Percentiles rank a stretch among this genome's conserved stretches.
Evolutionary conservation across 2,797 vertebrate species (phyloP).

Genomic region (Betta splendens): DNA sequence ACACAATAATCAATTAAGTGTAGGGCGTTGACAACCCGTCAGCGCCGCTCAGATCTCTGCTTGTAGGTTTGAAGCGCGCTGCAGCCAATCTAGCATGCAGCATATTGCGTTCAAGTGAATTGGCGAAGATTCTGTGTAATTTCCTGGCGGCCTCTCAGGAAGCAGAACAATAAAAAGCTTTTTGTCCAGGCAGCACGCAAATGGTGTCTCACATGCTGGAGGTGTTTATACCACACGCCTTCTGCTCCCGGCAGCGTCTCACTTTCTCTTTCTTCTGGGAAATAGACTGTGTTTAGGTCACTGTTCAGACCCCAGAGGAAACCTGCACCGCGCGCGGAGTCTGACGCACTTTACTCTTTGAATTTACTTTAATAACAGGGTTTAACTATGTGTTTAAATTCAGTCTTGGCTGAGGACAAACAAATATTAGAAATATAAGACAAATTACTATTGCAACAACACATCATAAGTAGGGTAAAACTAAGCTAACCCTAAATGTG

Average conservation of each 20-base stretch:
- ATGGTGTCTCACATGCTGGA: background rate
- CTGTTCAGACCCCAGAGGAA: constrained; percentile 19
- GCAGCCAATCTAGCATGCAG: background rate
- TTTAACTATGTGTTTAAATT: constrained; percentile 44
- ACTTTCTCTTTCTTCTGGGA: background rate
- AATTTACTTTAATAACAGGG: constrained; percentile 25
- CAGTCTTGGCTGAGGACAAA: constrained; percentile 29
- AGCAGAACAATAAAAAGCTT: background rate
- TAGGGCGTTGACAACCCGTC: background rate
- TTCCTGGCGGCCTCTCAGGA: constrained; percentile 1
- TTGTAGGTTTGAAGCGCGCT: background rate
- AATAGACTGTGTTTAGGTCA: constrained; percentile 20
- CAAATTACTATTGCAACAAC: too few relatives aligned
- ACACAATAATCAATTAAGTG: too few relatives aligned
- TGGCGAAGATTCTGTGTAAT: constrained; percentile 5
- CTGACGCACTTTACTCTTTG: constrained; percentile 16
- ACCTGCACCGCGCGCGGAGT: constrained; percentile 8
- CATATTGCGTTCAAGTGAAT: constrained; percentile 10
- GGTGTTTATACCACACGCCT: constrained; percentile 3
- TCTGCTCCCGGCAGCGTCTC: constrained; percentile 4
- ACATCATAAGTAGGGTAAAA: too few relatives aligned
- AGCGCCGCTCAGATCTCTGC: background rate
- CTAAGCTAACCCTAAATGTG: too few relatives aligned
- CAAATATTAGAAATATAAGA: too few relatives aligned
- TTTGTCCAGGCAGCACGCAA: constrained; percentile 8